phyloP scores from a whole-genome alignment of 2,888 invertebrate genomes.

The Tridacna gigas region DNA sequence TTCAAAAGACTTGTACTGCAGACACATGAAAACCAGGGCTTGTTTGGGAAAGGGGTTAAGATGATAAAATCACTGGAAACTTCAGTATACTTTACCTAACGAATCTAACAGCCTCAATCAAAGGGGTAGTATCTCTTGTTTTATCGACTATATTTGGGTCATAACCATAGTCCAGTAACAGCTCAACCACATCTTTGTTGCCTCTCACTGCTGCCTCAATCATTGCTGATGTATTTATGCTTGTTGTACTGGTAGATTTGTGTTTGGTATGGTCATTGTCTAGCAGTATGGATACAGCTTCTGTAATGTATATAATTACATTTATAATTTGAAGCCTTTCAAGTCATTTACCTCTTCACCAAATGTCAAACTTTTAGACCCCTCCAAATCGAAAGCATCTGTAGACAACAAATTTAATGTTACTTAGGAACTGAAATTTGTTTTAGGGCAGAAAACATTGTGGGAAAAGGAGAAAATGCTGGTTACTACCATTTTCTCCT shows the following conservation, averaged over 20 bases:
- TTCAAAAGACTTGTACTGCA: no score
- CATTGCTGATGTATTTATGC: conserved; percentile 72
- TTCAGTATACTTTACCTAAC: conserved; percentile 64
- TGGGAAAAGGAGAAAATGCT: background rate
- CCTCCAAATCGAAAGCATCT: no score
- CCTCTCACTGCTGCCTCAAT: conserved; percentile 77
- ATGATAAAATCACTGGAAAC: no score
- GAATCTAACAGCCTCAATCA: conserved; percentile 79
- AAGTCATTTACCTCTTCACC: no score
- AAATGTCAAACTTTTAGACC: no score
- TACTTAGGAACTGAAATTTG: no score
- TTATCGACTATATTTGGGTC: conserved; percentile 73
- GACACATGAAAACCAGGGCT: no score
- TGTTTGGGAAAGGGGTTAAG: no score
- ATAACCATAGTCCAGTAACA: conserved; percentile 78
- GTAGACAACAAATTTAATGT: no score
- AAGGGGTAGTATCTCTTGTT: conserved; percentile 69
- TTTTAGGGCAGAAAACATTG: background rate
- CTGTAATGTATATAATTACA: conserved; percentile 54
- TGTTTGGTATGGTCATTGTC: conserved; percentile 70
- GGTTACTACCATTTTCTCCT: background rate
- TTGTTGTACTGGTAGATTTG: conserved; percentile 23
- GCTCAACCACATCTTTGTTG: conserved; percentile 72
- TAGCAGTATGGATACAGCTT: conserved; percentile 75
- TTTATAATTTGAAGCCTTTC: background rate